Evolutionary conservation across 2,888 invertebrate genomes (phyloP), one percentile per base, ranked within the genome.

Genomic region (Chorisops tibialis): DNA sequence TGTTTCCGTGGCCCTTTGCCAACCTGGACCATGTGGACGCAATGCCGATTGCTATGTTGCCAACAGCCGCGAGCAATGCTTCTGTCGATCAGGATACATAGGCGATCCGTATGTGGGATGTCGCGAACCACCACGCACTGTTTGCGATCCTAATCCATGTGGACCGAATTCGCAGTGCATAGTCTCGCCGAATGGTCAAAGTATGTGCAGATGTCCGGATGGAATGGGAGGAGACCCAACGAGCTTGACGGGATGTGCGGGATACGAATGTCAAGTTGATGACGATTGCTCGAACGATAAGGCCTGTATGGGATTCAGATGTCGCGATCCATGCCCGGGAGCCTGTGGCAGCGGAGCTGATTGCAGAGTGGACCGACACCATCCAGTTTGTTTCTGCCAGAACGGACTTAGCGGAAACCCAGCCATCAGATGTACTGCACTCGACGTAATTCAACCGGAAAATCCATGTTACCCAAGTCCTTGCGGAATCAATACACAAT

Each of bases 31-130:
- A 1, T 93, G 93, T 77, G 92, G 91, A 22, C 77, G 80, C 16
- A 90, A 93, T 74, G 86, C 92, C 9, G 91, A 92, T 72, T 93
- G 93, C 73, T 92, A 92, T 71, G 88, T 91, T 4, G 83, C 87
- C 49, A 87, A 87, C 62, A 90, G 90, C 70, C 85, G 86, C 70
- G 93, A 94, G 76, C 87, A 89, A 75, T 93, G 93, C 75, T 91
- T 87, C 75, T 94, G 93, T 70, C 85, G 84, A 73, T 74, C 82
- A 49, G 90, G 89, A 22, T 91, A 82, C 74, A 81, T 82, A 45
- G 93, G 93, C 16, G 89, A 93, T 79, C 87, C 93, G 4, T 90
- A 91, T 70, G 81, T 84, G 24, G 87, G 85, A n/a, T 93, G 92
- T 72, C 81, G 83, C 69, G 81, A 83, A 51, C 84, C 87, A 74